Conservation (phyloP, 2,888 invertebrate genomes). For the Charanyca ferruginea region DNA sequence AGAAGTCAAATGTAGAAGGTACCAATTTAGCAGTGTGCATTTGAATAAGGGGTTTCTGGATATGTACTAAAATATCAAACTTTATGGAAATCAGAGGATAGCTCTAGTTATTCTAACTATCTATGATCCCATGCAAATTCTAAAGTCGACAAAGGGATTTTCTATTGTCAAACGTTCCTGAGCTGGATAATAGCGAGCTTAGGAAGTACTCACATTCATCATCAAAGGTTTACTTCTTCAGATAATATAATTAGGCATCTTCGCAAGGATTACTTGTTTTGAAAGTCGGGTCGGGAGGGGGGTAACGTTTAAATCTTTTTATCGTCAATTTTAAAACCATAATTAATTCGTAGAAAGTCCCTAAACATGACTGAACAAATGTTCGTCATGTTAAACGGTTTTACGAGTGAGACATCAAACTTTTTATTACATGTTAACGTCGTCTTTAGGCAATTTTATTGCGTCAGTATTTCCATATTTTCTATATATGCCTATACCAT, state of each 20-base stretch:
- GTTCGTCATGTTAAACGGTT: conserved; percentile 57
- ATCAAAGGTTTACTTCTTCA: conserved; percentile 15
- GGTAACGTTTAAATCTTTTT: conserved; percentile 16
- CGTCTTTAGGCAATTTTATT: conserved; percentile 55
- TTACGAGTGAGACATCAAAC: conserved; percentile 66
- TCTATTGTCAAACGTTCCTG: conserved; percentile 11
- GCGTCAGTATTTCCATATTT: conserved; percentile 33
- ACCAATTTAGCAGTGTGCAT: conserved; percentile 47
- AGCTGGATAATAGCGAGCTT: conserved; percentile 18
- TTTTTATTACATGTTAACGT: conserved; percentile 74
- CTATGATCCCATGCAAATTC: conserved; percentile 39
- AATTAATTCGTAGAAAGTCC: conserved; percentile 24
- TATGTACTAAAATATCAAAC: conserved; percentile 42
- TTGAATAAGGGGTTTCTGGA: conserved; percentile 55
- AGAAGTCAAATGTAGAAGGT: conserved; percentile 37
- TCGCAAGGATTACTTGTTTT: neutral
- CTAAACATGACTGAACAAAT: conserved; percentile 49
- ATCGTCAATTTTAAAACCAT: conserved; percentile 28
- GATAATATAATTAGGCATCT: conserved; percentile 6
- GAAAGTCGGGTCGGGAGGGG: neutral
- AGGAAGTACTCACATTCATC: neutral
- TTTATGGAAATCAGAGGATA: conserved; percentile 41
- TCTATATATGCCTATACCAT: conserved; percentile 15
- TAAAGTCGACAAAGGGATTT: conserved; percentile 17
- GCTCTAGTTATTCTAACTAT: conserved; percentile 25